Evolutionary conservation across 2,113 vertebrate genomes (phyloP).

Genomic region (Dicrurus megarhynchus): DNA sequence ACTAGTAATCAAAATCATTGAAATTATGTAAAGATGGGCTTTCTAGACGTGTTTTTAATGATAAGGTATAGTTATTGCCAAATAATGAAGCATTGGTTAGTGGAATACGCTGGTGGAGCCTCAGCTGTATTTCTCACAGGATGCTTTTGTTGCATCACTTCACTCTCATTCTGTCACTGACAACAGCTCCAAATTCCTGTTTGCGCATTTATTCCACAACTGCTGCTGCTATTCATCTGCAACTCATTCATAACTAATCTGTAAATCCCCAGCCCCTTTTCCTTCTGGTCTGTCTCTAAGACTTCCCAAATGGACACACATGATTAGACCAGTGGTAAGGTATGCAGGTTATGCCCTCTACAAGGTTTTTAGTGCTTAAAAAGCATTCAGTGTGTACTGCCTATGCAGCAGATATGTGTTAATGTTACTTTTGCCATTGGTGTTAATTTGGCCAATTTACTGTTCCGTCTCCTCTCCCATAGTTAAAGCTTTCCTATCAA

Average conservation of each 20-base stretch:
- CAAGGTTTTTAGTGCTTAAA: background rate
- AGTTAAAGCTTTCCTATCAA: background rate
- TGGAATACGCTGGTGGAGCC: background rate
- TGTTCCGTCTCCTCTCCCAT: background rate
- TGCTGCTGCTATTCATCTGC: background rate
- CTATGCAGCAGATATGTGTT: background rate
- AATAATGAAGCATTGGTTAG: background rate
- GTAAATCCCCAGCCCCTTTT: background rate
- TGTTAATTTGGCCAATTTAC: background rate
- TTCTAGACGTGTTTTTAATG: background rate
- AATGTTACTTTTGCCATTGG: background rate
- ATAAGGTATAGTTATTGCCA: background rate
- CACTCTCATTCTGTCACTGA: background rate
- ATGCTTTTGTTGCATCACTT: background rate
- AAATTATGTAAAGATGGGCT: background rate
- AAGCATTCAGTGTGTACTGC: background rate
- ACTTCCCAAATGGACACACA: background rate
- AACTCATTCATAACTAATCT: background rate
- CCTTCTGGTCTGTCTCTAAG: background rate
- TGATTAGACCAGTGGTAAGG: background rate
- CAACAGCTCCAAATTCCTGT: background rate
- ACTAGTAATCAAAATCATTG: background rate
- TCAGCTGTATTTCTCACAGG: background rate
- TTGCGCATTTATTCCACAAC: background rate
- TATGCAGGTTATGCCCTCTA: background rate